Conservation (phyloP, 2,797 vertebrate genomes). For the Ciconia nigra region DNA sequence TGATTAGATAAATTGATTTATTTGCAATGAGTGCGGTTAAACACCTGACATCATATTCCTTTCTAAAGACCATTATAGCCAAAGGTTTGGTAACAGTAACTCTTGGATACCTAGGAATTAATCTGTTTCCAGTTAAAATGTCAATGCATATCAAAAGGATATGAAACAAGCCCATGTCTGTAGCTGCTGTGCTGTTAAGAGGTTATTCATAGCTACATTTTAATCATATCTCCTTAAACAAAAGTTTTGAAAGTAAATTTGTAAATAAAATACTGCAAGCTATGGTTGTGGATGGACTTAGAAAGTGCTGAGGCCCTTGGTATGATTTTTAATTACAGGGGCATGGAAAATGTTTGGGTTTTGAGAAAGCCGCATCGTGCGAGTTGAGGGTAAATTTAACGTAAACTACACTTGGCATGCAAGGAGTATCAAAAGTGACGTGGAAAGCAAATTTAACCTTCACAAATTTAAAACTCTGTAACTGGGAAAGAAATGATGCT, state of each 20-base stretch:
- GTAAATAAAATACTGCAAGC: background rate
- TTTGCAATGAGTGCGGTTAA: background rate
- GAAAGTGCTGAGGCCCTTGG: background rate
- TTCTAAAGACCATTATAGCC: background rate
- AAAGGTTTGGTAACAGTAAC: background rate
- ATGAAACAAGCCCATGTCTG: background rate
- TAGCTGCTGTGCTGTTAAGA: background rate
- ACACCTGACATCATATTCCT: background rate
- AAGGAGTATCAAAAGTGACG: background rate
- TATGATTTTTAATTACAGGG: background rate
- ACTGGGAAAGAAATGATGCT: background rate
- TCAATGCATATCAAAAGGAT: background rate
- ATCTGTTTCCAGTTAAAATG: constrained; percentile 12
- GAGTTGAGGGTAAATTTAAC: background rate
- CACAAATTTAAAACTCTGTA: background rate
- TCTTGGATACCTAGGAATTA: constrained; percentile 13
- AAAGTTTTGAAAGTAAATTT: background rate
- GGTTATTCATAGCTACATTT: constrained; percentile 19
- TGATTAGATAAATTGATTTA: background rate
- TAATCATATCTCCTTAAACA: constrained; percentile 14
- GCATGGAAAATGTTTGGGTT: background rate
- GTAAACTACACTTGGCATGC: background rate
- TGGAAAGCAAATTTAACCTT: background rate
- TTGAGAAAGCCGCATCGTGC: background rate
- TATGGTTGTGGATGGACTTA: background rate